Evolutionary conservation across 2,113 vertebrate genomes (phyloP), one percentile per base, ranked within the genome.

Genomic region (Nerophis lumbriciformis): DNA sequence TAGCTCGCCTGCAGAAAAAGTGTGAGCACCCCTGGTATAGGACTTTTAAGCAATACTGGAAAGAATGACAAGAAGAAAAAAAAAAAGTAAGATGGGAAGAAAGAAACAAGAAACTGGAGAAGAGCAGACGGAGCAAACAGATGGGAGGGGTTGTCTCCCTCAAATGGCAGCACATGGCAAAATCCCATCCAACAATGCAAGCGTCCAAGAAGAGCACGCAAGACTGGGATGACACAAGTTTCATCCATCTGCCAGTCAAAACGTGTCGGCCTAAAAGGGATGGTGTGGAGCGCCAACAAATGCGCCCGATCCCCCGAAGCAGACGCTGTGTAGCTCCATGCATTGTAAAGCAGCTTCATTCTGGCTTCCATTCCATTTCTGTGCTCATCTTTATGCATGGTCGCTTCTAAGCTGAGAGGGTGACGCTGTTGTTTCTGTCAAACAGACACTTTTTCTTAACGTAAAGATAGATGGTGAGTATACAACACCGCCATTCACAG

Each of bases 51-150:
- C 21, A 3, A 28, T 28, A 28, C 21, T 28, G 21, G 21, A 28
- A 28, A 28, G 36, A 5, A 39, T 16, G 9, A 16, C 3, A 10
- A 63, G 13, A 49, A 69, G 53, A 55, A 59, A 1, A 47, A 9
- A 9, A 70, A 28, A 51, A 48, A 38, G 19, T 55, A 55, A 9
- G 36, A 42, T 16, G 59, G 58, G 50, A 59, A 35, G 21, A 47
- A 59, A 45, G 13, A 39, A 62, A 61, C n/a, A 19, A 61, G 56
- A 65, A 69, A 69, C 37, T 53, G 44, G 65, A 73, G 71, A 72
- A 73, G 78, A 80, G 52, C 71, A 80, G 66, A 68, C 65, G 71
- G 61, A 67, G 21, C 37, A 60, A 79, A 76, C 78, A 81, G 76
- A 80, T 76, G 75, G 79, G 73, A 35, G 35, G 53, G 42, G 42